Base-by-base conservation (phyloP, 2,797 vertebrate genomes). In the Megaceryle alcyon region DNA sequence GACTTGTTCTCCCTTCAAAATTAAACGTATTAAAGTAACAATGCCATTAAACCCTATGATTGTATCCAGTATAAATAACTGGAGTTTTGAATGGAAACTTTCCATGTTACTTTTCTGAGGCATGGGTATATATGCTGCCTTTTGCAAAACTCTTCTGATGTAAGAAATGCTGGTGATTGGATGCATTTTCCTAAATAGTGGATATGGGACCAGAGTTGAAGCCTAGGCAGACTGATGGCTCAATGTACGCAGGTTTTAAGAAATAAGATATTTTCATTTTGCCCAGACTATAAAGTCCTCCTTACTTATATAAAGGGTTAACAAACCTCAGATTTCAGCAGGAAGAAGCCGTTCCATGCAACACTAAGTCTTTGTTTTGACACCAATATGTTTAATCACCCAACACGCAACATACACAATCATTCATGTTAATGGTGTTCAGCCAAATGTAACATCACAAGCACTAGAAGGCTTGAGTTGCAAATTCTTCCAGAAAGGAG, bases 381-480 rank as follows among this genome's bases (percentile, higher is more conserved):
- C 61, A 86, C 37, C 71, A 77, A 18, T 89, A 43, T 18, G 23
- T 84, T 90, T 90, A 61, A 73, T 95, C 70, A 66, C 44, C 69
- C 68, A 94, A 94, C 28, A 19, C 10, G 33, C 81, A 85, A 46
- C 68, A 75, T 78, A 37, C 63, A 69, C 23, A 92, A 49, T 90
- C 56, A 78, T 89, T 91, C 75, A 91, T 49, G 90, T 86, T 78
- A 63, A 88, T 86, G 70, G 41, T 95, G 76, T 90, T 94, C 82
- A 87, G 77, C 72, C 77, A 93, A 91, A 96, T 83, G 46, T 87
- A 90, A 65, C 86, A 76, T 91, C 72, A 33, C 64, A 86, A 94
- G 80, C 64, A 68, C 69, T 83, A 66, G 83, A 91, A 91, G 69
- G 43, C 73, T 94, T 91, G 79, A 88, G 54, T 96, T 97, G 82